A percentile compares a stretch with the other conserved stretches of the same genome.
These are phyloP conservation scores for Sialia sialis DNA, from an alignment of 2,113 vertebrate genomes.

Conservation along the genomic window DNA sequence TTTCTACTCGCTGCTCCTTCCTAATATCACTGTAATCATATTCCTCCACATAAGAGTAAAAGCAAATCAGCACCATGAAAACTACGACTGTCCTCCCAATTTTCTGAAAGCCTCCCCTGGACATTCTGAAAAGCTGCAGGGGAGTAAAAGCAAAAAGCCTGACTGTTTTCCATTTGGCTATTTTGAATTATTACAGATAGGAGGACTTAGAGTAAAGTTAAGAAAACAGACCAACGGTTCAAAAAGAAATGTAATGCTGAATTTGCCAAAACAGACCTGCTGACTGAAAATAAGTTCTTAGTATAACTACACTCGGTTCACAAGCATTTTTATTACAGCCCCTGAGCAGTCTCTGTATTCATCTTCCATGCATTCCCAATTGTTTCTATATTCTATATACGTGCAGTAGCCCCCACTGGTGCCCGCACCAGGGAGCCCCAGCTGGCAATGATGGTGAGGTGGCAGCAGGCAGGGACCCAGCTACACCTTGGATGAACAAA, in stretches of 20 bases:
- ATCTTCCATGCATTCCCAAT: neutral
- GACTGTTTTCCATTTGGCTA: neutral
- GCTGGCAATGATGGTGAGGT: rapidly evolving
- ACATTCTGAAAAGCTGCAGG: neutral
- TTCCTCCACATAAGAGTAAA: neutral
- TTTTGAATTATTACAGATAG: neutral
- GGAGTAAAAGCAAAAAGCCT: neutral
- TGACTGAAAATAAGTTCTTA: neutral
- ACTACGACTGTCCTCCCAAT: neutral
- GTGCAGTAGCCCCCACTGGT: rapidly evolving
- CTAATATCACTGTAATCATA: neutral
- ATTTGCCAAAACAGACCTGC: neutral
- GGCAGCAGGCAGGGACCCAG: neutral
- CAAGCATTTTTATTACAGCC: neutral
- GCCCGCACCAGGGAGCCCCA: neutral
- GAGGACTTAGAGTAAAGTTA: neutral
- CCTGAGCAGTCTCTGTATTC: neutral
- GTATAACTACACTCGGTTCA: neutral
- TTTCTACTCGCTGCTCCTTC: neutral
- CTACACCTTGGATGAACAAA: neutral
- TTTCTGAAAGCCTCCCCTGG: neutral
- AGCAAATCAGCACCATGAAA: neutral
- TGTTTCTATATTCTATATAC: rapidly evolving
- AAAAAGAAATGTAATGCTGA: neutral
- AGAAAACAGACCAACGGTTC: neutral